Conservation (phyloP, 2,797 vertebrate species). For the Dryobates pubescens region DNA sequence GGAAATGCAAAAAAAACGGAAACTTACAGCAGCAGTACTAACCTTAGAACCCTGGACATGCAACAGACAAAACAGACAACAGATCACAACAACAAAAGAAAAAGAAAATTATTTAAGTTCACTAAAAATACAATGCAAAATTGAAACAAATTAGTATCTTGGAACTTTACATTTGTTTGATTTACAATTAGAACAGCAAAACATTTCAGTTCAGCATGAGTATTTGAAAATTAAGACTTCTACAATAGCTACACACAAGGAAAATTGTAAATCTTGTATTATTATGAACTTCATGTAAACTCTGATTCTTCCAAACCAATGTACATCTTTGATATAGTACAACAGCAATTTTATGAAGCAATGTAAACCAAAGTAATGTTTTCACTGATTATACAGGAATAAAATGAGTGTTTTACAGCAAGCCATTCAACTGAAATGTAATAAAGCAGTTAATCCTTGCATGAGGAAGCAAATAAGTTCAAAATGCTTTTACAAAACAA, state of each 20-base stretch:
- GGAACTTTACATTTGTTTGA: constrained; percentile 63
- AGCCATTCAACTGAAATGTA: neutral
- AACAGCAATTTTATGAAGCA: neutral
- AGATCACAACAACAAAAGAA: constrained; percentile 88
- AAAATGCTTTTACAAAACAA: constrained; percentile 24
- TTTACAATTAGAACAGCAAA: constrained; percentile 48
- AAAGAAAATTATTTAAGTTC: constrained; percentile 89
- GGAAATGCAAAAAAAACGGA: constrained; percentile 79
- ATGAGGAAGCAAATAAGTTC: neutral
- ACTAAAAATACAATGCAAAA: constrained; percentile 81
- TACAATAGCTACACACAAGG: constrained; percentile 27
- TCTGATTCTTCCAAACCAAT: constrained; percentile 1
- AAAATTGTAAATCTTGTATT: constrained; percentile 12
- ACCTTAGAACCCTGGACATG: constrained; percentile 99
- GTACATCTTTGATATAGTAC: neutral
- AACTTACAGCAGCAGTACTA: constrained; percentile 97
- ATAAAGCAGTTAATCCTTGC: neutral
- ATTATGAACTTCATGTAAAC: neutral
- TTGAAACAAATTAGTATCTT: constrained; percentile 74
- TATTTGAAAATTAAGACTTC: constrained; percentile 33
- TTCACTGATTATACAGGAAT: constrained; percentile 5
- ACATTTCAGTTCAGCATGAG: constrained; percentile 25
- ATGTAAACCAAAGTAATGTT: neutral
- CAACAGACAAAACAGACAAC: constrained; percentile 90
- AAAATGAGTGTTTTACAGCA: neutral